Evolutionary conservation across 2,888 invertebrate genomes (phyloP).

Genomic region (Euphydryas editha): DNA sequence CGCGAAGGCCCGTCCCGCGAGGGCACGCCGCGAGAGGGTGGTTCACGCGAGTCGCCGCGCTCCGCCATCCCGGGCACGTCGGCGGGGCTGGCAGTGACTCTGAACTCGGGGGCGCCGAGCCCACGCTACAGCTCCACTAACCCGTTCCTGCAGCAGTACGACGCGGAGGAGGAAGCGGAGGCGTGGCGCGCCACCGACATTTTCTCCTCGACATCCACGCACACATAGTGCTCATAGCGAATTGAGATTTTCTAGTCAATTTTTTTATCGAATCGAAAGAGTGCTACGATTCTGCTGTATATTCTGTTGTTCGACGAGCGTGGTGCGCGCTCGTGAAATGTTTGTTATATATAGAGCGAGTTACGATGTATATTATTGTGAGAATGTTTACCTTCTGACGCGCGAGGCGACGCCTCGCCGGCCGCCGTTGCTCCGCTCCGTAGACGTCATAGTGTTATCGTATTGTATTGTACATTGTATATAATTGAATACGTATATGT

Average conservation of each 20-base stretch:
- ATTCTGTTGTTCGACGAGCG: conserved; percentile 76
- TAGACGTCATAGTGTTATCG: conserved; percentile 72
- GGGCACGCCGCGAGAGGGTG: conserved; percentile 55
- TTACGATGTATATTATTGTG: conserved; percentile 81
- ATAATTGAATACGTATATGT: conserved; percentile 74
- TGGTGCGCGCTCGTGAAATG: conserved; percentile 72
- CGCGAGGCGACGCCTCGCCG: conserved; percentile 65
- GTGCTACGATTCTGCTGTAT: conserved; percentile 81
- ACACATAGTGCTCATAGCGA: conserved; percentile 78
- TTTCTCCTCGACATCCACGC: conserved; percentile 74
- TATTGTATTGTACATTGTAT: conserved; percentile 81
- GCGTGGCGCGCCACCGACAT: conserved; percentile 78
- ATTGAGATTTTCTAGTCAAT: conserved; percentile 83
- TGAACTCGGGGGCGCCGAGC: conserved; percentile 67
- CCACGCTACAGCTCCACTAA: conserved; percentile 82
- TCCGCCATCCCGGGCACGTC: conserved; percentile 83
- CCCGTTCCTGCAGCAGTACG: conserved; percentile 84
- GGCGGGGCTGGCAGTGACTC: conserved; percentile 85
- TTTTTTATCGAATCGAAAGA: conserved; percentile 80
- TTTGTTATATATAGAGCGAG: conserved; percentile 82
- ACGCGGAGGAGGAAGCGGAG: conserved; percentile 78
- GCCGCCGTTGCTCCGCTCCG: conserved; percentile 67
- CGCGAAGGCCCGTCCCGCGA: conserved; percentile 57
- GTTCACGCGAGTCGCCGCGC: conserved; percentile 63
- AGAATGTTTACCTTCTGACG: conserved; percentile 75